Evolutionary conservation across 2,888 invertebrate genomes (phyloP).

Genomic region (Timandra comae): DNA sequence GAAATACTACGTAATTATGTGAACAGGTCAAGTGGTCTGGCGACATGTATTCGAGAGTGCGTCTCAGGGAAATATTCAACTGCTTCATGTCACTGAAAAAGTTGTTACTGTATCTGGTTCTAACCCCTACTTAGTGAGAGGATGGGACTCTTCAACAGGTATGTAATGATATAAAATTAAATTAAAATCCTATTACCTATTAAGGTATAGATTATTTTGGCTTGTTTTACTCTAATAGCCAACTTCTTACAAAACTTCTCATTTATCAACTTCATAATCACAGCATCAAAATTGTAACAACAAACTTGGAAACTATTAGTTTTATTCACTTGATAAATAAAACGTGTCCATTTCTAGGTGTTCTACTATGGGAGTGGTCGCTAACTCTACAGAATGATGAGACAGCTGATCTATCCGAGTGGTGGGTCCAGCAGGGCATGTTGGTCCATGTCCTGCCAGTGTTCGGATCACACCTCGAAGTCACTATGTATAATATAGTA

Average conservation of each 20-base stretch:
- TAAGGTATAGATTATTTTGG: no score
- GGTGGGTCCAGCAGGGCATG: constrained; percentile 77
- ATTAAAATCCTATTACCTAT: no score
- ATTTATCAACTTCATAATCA: no score
- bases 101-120: constrained; percentile 86
- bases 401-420: constrained; percentile 65
- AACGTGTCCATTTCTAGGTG: constrained; percentile 50
- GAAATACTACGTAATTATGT: no score
- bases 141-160: constrained; percentile 87
- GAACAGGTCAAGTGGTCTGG: constrained; percentile 85
- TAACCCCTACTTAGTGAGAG: constrained; percentile 83
- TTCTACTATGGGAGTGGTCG: constrained; percentile 87
- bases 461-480: constrained; percentile 79
- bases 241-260: no score
- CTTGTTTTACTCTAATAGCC: no score
- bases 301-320: no score
- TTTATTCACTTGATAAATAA: no score
- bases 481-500: constrained; percentile 78
- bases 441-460: constrained; percentile 79
- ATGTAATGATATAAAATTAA: no score
- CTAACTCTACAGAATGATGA: constrained; percentile 61
- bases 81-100: constrained; percentile 79
- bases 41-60: constrained; percentile 85
- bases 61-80: constrained; percentile 80
- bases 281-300: no score